Evolutionary conservation across 2,113 vertebrate genomes (phyloP).

Genomic region (Cinclus cinclus): DNA sequence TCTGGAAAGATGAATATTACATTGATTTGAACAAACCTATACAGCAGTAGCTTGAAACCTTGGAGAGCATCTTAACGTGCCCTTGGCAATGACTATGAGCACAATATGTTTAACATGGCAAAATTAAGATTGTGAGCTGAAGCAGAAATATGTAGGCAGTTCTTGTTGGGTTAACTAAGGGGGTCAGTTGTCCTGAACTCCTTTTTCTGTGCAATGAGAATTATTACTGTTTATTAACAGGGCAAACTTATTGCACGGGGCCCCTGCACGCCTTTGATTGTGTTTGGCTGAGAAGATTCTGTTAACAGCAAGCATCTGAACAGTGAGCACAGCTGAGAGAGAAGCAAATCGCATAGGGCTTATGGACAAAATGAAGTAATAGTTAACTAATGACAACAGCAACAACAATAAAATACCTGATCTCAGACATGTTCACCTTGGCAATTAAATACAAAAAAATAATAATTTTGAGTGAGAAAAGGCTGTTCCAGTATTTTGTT

Average conservation of each 20-base stretch:
- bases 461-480: background rate
- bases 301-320: fast-evolving
- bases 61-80: background rate
- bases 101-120: background rate
- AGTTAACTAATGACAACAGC: background rate
- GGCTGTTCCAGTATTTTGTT: background rate
- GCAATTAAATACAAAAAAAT: background rate
- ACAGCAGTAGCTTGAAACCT: background rate
- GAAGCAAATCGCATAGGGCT: background rate
- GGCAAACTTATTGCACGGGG: background rate
- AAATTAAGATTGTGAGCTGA: background rate
- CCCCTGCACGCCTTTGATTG: background rate
- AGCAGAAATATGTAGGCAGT: background rate
- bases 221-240: background rate
- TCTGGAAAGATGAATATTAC: background rate
- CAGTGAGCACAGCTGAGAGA: background rate
- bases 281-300: background rate
- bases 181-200: background rate
- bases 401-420: background rate
- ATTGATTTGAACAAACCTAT: background rate
- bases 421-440: background rate
- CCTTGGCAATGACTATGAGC: background rate
- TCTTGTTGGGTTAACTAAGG: background rate
- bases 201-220: background rate
- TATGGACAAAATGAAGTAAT: background rate